phyloP scores from a whole-genome alignment of 2,888 invertebrate genomes.

The Psylliodes chrysocephalus region DNA sequence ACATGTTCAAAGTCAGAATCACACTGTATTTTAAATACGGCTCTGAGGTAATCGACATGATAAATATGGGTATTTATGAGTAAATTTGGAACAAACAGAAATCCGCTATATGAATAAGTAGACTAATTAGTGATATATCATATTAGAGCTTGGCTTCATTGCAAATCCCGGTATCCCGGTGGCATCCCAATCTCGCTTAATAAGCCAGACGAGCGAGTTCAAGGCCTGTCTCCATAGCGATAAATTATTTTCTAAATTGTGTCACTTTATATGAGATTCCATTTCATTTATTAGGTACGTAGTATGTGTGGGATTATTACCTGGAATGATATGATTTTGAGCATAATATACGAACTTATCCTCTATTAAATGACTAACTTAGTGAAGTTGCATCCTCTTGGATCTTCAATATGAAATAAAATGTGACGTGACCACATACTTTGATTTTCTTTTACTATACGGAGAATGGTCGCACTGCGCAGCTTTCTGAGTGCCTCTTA shows the following conservation, averaged over 20 bases:
- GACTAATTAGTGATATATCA: conserved; percentile 32
- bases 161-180: conserved; percentile 11
- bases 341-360: too few relatives aligned
- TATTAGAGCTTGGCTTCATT: conserved; percentile 16
- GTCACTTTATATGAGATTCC: not conserved
- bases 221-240: conserved; percentile 1
- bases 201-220: not conserved
- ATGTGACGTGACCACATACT: too few relatives aligned
- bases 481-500: too few relatives aligned
- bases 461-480: too few relatives aligned
- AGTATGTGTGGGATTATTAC: too few relatives aligned
- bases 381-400: too few relatives aligned
- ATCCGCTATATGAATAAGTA: conserved; percentile 27
- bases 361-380: too few relatives aligned
- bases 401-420: too few relatives aligned
- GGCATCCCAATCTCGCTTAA: not conserved
- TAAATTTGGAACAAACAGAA: conserved; percentile 26
- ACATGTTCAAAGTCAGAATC: conserved; percentile 1
- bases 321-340: too few relatives aligned
- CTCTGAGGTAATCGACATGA: conserved; percentile 14
- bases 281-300: too few relatives aligned
- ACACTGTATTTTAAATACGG: conserved; percentile 8
- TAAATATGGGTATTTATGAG: conserved; percentile 32
- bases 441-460: too few relatives aligned
- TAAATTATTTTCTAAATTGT: conserved; percentile 7